Evolutionary conservation across 2,113 vertebrate species (phyloP), one percentile per base, ranked within the genome.

Genomic region (Leptodactylus fuscus): DNA sequence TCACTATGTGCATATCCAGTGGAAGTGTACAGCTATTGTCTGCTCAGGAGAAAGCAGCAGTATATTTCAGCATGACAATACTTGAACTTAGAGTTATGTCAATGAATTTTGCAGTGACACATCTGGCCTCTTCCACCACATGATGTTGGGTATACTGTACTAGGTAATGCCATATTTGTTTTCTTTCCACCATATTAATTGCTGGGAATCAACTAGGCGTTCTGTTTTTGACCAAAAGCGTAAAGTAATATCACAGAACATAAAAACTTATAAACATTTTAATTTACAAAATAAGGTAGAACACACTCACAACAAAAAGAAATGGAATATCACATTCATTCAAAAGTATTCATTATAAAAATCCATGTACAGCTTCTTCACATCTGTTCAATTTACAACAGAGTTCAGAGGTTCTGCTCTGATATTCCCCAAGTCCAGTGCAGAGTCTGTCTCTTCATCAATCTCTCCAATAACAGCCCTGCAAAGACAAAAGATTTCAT

Each of bases 381-480:
- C 92, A 91, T 90, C 92, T 92, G 91, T 90, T 98, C 93, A 99
- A 89, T 99, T 97, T 87, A 95, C 98, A 46, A 99, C 96, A 2
- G 98, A 98, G 87, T 98, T 99, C 27, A 99, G 93, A 60, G 98
- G 98, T 86, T 99, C 98, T 49, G 98, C 98, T 90, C 98, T 89
- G 89, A 99, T 99, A 89, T 99, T 99, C 22, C 97, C 96, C 88
- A 99, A 90, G 89, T 99, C 98, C 92, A 99, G 93, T 0, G 97
- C 94, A 46, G 97, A 98, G 91, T 99, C 98, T 0, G 98, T 98
- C 81, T 99, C 98, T 91, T 99, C 98, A 83, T 99, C 98, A 84
- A 99, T 99, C 92, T 99, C 98, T 75, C 98, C 98, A 88, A 99
- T 99, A 83, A 99, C 98, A 22, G 98, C 98, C 62, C 98, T 99